phyloP scores from a whole-genome alignment of 1,140 invertebrate genomes.

The Idris sp. region DNA sequence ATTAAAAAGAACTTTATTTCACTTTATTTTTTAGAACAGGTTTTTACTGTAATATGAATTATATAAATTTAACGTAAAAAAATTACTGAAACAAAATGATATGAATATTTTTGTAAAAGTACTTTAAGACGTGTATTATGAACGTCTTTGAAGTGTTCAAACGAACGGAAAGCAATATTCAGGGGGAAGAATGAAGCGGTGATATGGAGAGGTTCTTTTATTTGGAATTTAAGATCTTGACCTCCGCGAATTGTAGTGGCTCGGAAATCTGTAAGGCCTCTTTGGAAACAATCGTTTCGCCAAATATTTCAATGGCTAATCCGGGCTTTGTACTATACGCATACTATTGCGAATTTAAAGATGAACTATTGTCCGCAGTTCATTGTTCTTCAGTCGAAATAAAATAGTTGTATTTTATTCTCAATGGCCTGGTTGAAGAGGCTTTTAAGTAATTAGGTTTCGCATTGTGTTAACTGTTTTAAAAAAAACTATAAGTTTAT shows the following conservation, averaged over 20 bases:
- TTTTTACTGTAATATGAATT: no score
- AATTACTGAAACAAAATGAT: neutral
- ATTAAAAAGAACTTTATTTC: no score
- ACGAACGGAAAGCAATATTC: conserved; percentile 48
- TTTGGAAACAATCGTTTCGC: conserved; percentile 57
- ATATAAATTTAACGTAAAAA: no score
- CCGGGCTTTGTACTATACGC: conserved; percentile 17
- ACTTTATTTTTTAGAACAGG: no score
- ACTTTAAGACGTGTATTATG: conserved; percentile 40
- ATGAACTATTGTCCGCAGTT: conserved; percentile 31
- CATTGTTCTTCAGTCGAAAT: conserved; percentile 31
- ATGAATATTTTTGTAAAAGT: conserved; percentile 8
- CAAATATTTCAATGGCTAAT: conserved; percentile 56
- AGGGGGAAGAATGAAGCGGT: conserved; percentile 46
- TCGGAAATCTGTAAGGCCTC: conserved; percentile 47
- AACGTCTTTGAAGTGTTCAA: conserved; percentile 38
- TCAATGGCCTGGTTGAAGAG: conserved; percentile 1
- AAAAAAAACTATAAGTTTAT: no score
- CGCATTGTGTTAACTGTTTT: conserved; percentile 10
- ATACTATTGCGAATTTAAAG: conserved; percentile 32
- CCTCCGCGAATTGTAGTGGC: conserved; percentile 47
- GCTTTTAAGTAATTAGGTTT: conserved; percentile 28
- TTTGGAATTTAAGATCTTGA: conserved; percentile 53
- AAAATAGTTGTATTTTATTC: conserved; percentile 39
- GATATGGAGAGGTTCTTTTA: conserved; percentile 45